Evolutionary conservation across 2,113 vertebrate genomes (phyloP).

Genomic region (Corythaeola cristata): DNA sequence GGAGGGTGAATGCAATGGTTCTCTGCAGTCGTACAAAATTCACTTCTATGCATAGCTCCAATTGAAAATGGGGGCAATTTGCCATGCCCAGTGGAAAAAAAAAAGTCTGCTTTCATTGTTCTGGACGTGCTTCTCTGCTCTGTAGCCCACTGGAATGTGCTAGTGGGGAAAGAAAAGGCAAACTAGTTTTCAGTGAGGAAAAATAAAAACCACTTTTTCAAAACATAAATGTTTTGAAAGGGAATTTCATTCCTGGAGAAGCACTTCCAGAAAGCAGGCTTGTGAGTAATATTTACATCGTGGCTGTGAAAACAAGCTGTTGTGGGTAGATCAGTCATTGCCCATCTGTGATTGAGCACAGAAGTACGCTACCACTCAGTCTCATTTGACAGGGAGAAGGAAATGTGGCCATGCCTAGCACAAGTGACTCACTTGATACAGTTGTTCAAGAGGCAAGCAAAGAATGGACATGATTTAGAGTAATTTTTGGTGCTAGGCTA

Average conservation of each 20-base stretch:
- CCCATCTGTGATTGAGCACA: fast-evolving
- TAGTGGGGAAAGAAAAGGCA: not conserved
- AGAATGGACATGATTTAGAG: not conserved
- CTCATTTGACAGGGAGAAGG: not conserved
- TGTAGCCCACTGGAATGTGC: not conserved
- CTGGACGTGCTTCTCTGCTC: not conserved
- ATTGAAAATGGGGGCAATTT: not conserved
- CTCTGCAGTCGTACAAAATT: not conserved
- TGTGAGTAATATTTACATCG: not conserved
- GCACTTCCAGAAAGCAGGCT: not conserved
- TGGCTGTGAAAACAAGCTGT: not conserved
- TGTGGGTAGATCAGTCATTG: not conserved
- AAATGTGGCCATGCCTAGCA: not conserved
- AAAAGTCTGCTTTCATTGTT: not conserved
- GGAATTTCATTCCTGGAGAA: not conserved
- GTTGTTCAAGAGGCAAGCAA: not conserved
- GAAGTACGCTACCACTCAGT: fast-evolving
- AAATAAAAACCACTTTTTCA: not conserved
- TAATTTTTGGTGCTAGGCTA: not conserved
- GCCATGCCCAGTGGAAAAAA: not conserved
- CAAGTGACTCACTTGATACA: fast-evolving
- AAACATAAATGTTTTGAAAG: not conserved
- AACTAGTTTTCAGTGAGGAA: not conserved
- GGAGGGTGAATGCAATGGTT: not conserved
- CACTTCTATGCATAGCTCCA: not conserved